Percentiles rank a stretch among this genome's conserved stretches.
Conservation (phyloP, 1,140 invertebrate genomes). For the Tetramorium simillimum region DNA sequence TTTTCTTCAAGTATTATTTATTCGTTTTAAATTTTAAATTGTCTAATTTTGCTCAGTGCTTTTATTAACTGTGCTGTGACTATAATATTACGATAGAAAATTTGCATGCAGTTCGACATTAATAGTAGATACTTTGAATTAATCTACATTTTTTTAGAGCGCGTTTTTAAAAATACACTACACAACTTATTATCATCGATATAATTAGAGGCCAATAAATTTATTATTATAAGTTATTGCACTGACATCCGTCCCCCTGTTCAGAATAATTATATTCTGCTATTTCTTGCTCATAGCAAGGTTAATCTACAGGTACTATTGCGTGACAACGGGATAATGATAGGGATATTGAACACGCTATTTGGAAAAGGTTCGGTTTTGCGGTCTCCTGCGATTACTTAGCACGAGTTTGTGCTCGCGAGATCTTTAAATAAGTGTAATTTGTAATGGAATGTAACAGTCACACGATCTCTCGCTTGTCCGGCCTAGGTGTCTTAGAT, state of each 20-base stretch:
- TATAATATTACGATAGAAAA: not conserved
- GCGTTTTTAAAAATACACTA: not conserved
- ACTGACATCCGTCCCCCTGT: not conserved
- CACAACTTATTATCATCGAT: not conserved
- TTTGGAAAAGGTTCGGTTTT: slow-evolving; percentile 23
- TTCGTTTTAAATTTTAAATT: not conserved
- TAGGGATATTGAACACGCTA: slow-evolving; percentile 24
- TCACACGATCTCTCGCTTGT: not conserved
- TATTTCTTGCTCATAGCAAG: not conserved
- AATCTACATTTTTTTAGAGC: not conserved
- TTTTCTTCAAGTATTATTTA: not conserved
- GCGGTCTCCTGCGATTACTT: slow-evolving; percentile 1
- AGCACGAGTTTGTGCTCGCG: not conserved
- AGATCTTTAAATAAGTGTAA: slow-evolving; percentile 11
- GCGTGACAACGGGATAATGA: not conserved
- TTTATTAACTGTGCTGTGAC: not conserved
- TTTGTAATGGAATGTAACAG: slow-evolving; percentile 14
- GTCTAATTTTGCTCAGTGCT: not conserved
- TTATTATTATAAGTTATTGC: slow-evolving; percentile 1
- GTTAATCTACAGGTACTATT: slow-evolving; percentile 9
- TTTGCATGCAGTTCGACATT: not conserved
- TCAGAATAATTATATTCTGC: not conserved
- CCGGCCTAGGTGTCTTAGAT: not conserved
- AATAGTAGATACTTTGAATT: not conserved
- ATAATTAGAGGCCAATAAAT: not conserved